Conservation (phyloP, 1,140 invertebrate species). For the Phenacoccus solenopsis region DNA sequence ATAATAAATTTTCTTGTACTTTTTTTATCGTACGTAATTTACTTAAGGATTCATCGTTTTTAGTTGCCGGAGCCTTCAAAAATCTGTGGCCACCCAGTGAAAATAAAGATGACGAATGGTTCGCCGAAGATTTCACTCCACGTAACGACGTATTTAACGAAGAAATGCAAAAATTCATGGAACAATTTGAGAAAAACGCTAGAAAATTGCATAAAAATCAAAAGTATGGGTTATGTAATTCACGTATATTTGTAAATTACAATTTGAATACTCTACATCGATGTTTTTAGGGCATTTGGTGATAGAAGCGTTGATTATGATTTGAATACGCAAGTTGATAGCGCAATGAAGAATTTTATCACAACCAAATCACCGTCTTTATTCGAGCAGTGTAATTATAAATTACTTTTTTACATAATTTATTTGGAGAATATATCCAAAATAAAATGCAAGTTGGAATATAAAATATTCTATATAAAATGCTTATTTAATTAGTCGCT, state of each 20-base stretch:
- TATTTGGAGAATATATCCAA: no score
- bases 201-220: neutral
- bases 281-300: no score
- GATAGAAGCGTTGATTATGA: neutral
- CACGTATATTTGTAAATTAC: no score
- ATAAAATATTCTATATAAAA: no score
- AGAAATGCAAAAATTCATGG: neutral
- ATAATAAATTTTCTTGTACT: no score
- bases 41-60: neutral
- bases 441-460: no score
- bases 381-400: neutral
- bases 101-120: no score
- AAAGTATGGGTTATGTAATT: neutral
- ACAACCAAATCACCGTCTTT: neutral
- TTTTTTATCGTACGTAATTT: no score
- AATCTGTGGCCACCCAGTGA: no score
- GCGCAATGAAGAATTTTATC: neutral
- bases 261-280: no score
- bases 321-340: neutral
- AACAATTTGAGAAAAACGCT: neutral
- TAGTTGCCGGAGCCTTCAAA: neutral
- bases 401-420: no score
- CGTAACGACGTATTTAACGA: no score
- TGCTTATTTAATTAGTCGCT: neutral
- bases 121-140: neutral